These are phyloP conservation scores for Harpegnathos saltator DNA, from an alignment of 1,140 invertebrate species.

Conservation along the genomic window DNA sequence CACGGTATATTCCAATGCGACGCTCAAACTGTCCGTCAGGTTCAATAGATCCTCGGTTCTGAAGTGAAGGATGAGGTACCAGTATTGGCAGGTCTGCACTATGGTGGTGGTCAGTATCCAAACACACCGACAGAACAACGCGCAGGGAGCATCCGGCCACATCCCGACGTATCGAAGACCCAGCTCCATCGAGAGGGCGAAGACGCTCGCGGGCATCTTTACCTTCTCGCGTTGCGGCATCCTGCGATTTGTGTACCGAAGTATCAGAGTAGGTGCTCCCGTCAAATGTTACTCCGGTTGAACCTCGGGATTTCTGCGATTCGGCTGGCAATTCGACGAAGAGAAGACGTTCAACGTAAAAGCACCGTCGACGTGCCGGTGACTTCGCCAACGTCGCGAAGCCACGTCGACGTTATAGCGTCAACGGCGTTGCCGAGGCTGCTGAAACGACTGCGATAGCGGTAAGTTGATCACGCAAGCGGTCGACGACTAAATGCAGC, in stretches of 20 bases:
- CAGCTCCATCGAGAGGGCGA: conserved; percentile 21
- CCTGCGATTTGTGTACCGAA: conserved; percentile 3
- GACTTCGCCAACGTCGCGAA: conserved; percentile 4
- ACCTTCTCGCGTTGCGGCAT: background rate
- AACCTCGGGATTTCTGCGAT: background rate
- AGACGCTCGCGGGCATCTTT: background rate
- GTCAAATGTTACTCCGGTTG: too few species aligned
- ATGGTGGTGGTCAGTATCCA: conserved; percentile 32
- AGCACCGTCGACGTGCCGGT: background rate
- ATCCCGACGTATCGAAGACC: conserved; percentile 37
- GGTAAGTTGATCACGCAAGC: conserved; percentile 13
- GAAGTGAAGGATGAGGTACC: conserved; percentile 34
- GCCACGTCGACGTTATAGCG: background rate
- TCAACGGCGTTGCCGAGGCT: background rate
- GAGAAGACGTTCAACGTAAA: background rate
- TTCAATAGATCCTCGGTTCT: background rate
- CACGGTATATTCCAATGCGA: conserved; percentile 18
- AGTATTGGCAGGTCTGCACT: conserved; percentile 13
- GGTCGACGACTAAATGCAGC: background rate
- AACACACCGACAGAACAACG: background rate
- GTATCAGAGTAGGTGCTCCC: background rate
- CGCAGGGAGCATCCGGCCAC: conserved; percentile 28
- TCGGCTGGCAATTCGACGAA: background rate
- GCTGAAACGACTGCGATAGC: conserved; percentile 33
- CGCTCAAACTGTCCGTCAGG: conserved; percentile 19